A percentile compares a stretch with the other conserved stretches of the same genome.
Conservation (phyloP, 2,113 vertebrate species). For the Camelus bactrianus region DNA sequence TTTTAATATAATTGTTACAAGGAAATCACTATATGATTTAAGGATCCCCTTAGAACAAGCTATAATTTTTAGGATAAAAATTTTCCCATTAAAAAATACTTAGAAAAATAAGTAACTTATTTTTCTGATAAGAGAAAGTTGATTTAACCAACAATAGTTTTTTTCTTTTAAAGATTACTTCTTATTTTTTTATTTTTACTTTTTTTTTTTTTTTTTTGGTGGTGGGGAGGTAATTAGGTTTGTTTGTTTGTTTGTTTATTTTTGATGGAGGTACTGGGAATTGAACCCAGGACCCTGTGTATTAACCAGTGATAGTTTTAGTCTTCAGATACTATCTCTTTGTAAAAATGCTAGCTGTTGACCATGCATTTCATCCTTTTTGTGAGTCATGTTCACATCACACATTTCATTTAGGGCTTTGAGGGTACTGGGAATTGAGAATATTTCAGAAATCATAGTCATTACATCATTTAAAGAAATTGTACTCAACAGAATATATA, state of each 20-base stretch:
- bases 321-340: neutral
- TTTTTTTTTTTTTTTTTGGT: too few species aligned
- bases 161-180: neutral
- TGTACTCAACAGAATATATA: neutral
- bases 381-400: conserved; percentile 37
- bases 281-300: too few species aligned
- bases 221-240: too few species aligned
- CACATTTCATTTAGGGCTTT: neutral
- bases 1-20: conserved; percentile 8
- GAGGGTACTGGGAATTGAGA: neutral
- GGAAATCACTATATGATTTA: conserved; percentile 31
- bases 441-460: neutral
- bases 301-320: neutral
- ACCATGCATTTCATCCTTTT: neutral
- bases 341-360: neutral
- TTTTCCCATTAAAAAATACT: neutral
- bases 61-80: neutral
- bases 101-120: neutral
- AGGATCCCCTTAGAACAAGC: neutral
- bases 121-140: conserved; percentile 8
- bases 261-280: too few species aligned
- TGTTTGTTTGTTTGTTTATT: too few species aligned
- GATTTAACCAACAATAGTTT: neutral
- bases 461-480: neutral
- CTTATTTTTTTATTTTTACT: too few species aligned